These are phyloP conservation scores for Habropoda laboriosa DNA, from an alignment of 1,140 invertebrate species.

Conservation along the genomic window DNA sequence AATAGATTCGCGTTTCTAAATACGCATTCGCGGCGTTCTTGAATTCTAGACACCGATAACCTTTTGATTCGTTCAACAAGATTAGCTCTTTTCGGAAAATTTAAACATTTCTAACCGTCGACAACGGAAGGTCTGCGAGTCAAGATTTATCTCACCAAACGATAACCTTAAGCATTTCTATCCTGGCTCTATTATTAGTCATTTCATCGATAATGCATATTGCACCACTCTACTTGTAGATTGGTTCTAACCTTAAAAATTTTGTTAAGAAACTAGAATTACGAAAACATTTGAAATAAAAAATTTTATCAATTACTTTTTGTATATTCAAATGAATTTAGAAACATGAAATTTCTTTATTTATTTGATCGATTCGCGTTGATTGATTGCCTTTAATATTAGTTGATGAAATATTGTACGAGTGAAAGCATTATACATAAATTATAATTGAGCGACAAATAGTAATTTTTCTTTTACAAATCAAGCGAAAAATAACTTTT, in stretches of 20 bases:
- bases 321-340: neutral
- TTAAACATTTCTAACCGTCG: neutral
- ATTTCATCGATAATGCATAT: neutral
- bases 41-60: neutral
- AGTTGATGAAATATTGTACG: neutral
- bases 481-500: too few species aligned
- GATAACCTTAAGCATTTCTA: neutral
- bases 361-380: neutral
- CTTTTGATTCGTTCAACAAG: neutral
- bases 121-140: neutral
- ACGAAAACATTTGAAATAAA: too few species aligned
- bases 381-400: neutral
- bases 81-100: neutral
- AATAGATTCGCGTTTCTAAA: neutral
- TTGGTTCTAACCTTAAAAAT: too few species aligned
- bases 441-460: too few species aligned
- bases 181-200: neutral
- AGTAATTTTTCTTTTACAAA: too few species aligned
- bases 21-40: neutral
- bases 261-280: too few species aligned
- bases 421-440: neutral
- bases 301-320: neutral
- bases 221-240: neutral
- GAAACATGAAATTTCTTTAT: neutral
- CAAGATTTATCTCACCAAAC: conserved; percentile 8